Base-by-base conservation (phyloP, 2,113 vertebrate species). In the Colistium nudipinnis region DNA sequence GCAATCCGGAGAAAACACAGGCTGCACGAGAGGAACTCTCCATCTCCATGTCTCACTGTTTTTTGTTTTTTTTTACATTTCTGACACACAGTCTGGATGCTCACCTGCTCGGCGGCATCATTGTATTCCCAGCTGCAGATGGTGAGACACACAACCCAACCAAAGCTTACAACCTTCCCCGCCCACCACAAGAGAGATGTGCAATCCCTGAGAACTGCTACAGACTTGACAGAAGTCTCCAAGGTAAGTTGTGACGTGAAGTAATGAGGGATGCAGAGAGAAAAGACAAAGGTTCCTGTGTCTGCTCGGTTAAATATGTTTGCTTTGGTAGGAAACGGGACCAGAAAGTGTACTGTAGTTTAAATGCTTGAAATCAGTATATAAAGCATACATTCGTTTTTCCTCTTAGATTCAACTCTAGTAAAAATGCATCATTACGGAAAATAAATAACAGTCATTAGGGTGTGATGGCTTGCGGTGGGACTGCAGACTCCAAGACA, bases 161-260 rank as follows among this genome's bases (percentile, higher is more conserved):
- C 60, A 53, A 72, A 91, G 45, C 79, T 94, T 19, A 88, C 84
- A 43, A 49, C 82, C 2, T 88, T 56, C n/a, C 92, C 87, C 7
- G 57, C 78, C 12, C 74, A 65, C 0, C n/a, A 62, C 60, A 43
- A 52, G 62, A 48, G 33, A 73, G 24, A 48, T 12, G 53, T 9
- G 7, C 55, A 54, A 16, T 36, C 4, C 38, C 36, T 20, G 43
- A 61, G 19, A 70, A 45, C 28, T 31, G 16, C 2, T 2, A 60
- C 22, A 62, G 14, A 3, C 7, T 9, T 31, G 22, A 7, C 47
- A 28, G 35, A 45, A 30, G 24, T 68, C 56, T 25, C 35, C 13
- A 20, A 24, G 53, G 20, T 56, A 49, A 65, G 52, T 22, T 0
- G 70, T 33, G 7, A 54, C 3, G 25, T 25, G 69, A 28, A 60